A percentile compares a stretch with the other conserved stretches of the same genome.
These are phyloP conservation scores for Euplexia lucipara DNA, from an alignment of 2,888 invertebrate genomes.

Conservation along the genomic window DNA sequence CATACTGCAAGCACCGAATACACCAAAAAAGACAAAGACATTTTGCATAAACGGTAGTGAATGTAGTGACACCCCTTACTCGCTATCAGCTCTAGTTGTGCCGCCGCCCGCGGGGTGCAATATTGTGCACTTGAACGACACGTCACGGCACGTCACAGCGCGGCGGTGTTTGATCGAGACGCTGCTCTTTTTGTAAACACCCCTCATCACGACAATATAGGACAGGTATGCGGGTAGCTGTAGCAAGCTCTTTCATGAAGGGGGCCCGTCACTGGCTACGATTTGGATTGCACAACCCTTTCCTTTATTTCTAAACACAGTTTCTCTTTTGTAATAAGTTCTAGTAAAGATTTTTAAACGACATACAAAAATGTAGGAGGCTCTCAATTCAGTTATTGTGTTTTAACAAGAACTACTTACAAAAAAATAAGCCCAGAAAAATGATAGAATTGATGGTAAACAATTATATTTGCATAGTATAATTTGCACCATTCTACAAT, in stretches of 20 bases:
- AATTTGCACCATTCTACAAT: slow-evolving; percentile 23
- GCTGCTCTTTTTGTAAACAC: slow-evolving; percentile 7
- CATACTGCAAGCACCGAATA: background rate
- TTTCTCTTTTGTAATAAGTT: no score
- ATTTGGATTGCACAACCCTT: no score
- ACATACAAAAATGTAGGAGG: no score
- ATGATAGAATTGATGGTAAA: no score
- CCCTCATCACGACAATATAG: background rate
- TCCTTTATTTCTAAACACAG: no score
- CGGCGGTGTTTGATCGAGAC: slow-evolving; percentile 12
- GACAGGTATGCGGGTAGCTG: background rate
- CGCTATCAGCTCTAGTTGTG: background rate
- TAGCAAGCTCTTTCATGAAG: background rate
- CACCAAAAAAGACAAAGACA: background rate
- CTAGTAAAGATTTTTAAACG: no score
- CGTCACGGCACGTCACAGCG: background rate
- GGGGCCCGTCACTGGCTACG: no score
- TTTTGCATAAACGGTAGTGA: background rate
- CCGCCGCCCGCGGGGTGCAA: background rate
- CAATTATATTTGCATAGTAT: no score
- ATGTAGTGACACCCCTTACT: background rate
- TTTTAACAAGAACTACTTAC: no score
- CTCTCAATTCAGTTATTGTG: no score
- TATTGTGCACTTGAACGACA: slow-evolving; percentile 10
- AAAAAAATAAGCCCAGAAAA: no score